Evolutionary conservation across 2,888 invertebrate species (phyloP).

Genomic region (Phrixothrix hirtus): DNA sequence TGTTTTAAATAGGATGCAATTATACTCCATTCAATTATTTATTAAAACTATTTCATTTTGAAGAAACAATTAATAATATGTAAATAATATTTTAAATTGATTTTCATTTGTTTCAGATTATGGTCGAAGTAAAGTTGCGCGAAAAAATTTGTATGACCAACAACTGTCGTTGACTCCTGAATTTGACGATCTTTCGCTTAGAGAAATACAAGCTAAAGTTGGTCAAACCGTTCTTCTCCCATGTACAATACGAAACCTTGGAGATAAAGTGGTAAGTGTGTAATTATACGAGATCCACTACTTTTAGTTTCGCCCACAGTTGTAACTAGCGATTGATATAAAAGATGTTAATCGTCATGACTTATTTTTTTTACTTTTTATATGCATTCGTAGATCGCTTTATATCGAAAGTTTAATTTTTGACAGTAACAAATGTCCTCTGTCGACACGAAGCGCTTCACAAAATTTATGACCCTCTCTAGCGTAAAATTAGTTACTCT

Average conservation of each 20-base stretch:
- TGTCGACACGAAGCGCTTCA: slow-evolving; percentile 27
- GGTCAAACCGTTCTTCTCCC: slow-evolving; percentile 54
- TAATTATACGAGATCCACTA: too few species aligned
- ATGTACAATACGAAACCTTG: slow-evolving; percentile 52
- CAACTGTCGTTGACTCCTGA: slow-evolving; percentile 12
- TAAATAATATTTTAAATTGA: too few species aligned
- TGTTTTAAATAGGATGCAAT: too few species aligned
- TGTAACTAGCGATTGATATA: too few species aligned
- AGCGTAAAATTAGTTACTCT: slow-evolving; percentile 31
- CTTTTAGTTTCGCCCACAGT: too few species aligned
- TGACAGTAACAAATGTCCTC: slow-evolving; percentile 31
- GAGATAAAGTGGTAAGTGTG: slow-evolving; percentile 55
- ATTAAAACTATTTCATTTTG: too few species aligned
- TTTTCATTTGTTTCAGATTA: slow-evolving; percentile 34
- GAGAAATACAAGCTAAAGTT: slow-evolving; percentile 47
- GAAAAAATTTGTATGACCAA: slow-evolving; percentile 15
- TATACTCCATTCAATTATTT: too few species aligned
- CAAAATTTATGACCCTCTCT: slow-evolving; percentile 29
- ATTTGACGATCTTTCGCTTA: slow-evolving; percentile 46
- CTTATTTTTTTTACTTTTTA: slow-evolving; percentile 15
- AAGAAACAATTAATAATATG: too few species aligned
- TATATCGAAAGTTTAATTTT: slow-evolving; percentile 30
- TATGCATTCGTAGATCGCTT: slow-evolving; percentile 23
- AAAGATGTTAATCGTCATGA: too few species aligned
- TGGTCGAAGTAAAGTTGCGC: slow-evolving; percentile 28